These are phyloP conservation scores for Megaustenia siamemsis DNA, from an alignment of 2,888 invertebrate species.

Conservation along the genomic window DNA sequence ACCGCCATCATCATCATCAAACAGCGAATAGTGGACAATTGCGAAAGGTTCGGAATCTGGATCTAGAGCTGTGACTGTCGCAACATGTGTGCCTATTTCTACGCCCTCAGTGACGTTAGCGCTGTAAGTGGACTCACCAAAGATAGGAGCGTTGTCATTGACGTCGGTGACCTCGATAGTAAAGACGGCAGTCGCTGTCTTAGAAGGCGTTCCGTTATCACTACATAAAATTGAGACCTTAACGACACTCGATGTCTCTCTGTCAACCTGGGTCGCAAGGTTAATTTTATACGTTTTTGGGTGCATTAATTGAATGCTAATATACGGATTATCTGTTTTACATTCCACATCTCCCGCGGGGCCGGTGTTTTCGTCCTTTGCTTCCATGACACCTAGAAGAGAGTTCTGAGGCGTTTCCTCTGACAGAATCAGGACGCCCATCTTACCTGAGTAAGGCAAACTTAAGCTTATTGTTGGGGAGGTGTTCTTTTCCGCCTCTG, in stretches of 20 bases:
- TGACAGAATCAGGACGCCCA: background rate
- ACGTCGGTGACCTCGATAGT: conserved; percentile 86
- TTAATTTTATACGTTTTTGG: conserved; percentile 69
- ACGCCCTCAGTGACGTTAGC: conserved; percentile 67
- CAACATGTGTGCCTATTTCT: conserved; percentile 82
- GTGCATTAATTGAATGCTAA: background rate
- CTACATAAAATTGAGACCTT: conserved; percentile 81
- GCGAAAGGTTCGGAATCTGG: conserved; percentile 94
- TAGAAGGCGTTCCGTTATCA: conserved; percentile 82
- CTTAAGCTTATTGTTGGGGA: background rate
- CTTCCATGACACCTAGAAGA: conserved; percentile 14
- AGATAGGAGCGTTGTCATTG: conserved; percentile 95
- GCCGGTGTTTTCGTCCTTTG: background rate
- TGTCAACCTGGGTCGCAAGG: conserved; percentile 80
- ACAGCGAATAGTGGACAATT: conserved; percentile 83
- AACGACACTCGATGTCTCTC: conserved; percentile 66
- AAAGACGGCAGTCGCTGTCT: conserved; percentile 62
- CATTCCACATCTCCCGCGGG: conserved; percentile 6
- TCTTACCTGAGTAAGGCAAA: background rate
- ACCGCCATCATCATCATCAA: background rate
- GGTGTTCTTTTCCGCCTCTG: background rate
- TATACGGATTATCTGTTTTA: background rate
- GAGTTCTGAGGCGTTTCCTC: conserved; percentile 36
- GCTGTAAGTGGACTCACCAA: conserved; percentile 81
- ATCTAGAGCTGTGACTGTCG: conserved; percentile 91